Percentiles rank a stretch among this genome's conserved stretches.
Evolutionary conservation across 2,113 vertebrate genomes (phyloP).

Genomic region (Laticauda laticaudata): DNA sequence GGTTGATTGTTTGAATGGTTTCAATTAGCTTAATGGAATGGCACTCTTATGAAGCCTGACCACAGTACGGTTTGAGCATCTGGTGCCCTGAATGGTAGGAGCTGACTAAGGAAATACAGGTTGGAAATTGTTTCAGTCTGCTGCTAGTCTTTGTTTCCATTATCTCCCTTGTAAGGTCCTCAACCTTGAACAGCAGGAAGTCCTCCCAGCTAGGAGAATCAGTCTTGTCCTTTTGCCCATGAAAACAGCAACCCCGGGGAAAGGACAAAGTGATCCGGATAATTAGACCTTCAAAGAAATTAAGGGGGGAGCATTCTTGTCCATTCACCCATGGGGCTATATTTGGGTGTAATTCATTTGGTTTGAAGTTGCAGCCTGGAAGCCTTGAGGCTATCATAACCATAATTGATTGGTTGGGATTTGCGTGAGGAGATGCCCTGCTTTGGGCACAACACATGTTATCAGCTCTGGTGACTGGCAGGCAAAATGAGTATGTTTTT

Average conservation of each 20-base stretch:
- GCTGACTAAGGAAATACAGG: background rate
- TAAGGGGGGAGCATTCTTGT: background rate
- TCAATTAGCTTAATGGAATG: constrained; percentile 33
- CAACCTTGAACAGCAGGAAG: background rate
- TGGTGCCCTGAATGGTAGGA: constrained; percentile 35
- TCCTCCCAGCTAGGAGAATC: constrained; percentile 28
- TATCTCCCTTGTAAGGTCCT: constrained; percentile 30
- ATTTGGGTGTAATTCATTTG: background rate
- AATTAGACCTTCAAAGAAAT: background rate
- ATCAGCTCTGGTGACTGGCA: background rate
- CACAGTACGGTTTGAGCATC: constrained; percentile 12
- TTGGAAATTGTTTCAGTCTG: constrained; percentile 24
- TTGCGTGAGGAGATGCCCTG: background rate
- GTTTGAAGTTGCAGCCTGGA: background rate
- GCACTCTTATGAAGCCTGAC: constrained; percentile 30
- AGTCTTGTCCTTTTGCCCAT: constrained; percentile 23
- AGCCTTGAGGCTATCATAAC: background rate
- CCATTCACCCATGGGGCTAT: background rate
- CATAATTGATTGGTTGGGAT: background rate
- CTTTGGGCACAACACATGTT: background rate
- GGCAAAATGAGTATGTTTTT: background rate
- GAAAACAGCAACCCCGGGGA: background rate
- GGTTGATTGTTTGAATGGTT: constrained; percentile 47
- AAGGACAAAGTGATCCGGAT: background rate
- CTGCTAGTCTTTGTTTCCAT: background rate